Base-by-base conservation (phyloP, 2,888 invertebrate genomes). In the Lissonota sp. region DNA sequence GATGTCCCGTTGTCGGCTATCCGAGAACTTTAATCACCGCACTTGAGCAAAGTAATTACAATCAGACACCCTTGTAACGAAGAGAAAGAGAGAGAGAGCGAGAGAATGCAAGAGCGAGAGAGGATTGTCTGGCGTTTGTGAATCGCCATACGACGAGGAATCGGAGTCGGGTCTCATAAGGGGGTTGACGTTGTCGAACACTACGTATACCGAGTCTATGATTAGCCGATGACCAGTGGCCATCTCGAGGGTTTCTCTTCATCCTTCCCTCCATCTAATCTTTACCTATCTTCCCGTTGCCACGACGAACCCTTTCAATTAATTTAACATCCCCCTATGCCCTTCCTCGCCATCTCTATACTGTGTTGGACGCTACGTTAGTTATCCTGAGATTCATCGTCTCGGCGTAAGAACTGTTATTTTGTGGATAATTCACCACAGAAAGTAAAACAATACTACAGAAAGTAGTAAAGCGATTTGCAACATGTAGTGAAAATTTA, bases 1-100 rank as follows among this genome's bases (percentile, higher is more conserved):
- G n/a, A n/a, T n/a, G n/a, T n/a, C n/a, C n/a, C n/a, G n/a, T n/a
- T n/a, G n/a, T n/a, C n/a, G n/a, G n/a, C n/a, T n/a, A n/a, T n/a
- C n/a, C n/a, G 91, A 91, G 91, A 91, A 88, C 87, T 90, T 90
- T 91, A 91, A 92, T 92, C 89, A 91, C 89, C 88, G 87, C 90
- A 91, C 92, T 92, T 92, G 91, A 92, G 91, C 86, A 88, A 91
- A 91, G 91, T 92, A 92, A 92, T 92, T 92, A 92, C 91, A 92
- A 92, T 92, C 88, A 91, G 91, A 92, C 91, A 91, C 92, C 91
- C 89, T 89, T 88, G 91, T 90, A 84, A n/a, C n/a, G n/a, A n/a
- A n/a, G n/a, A n/a, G n/a, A n/a, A n/a, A n/a, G n/a, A n/a, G n/a
- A n/a, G n/a, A n/a, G 79, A 69, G 70, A 80, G 51, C 8, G 42